These are phyloP conservation scores for Orientallactaga sibirica DNA, from an alignment of 2,797 vertebrate genomes.

Conservation along the genomic window DNA sequence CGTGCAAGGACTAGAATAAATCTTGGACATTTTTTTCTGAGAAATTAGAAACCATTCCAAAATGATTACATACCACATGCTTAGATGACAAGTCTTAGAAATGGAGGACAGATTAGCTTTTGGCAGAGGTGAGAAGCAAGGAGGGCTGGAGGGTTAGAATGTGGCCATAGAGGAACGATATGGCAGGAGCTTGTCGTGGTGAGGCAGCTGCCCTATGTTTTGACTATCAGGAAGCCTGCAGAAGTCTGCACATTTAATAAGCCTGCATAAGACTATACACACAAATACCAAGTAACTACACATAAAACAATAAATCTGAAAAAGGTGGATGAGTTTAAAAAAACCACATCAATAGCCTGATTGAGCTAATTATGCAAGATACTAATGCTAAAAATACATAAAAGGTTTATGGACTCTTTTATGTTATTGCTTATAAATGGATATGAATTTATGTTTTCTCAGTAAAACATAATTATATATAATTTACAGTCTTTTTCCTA, in stretches of 20 bases:
- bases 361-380: neutral
- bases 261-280: neutral
- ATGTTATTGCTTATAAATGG: neutral
- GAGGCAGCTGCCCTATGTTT: neutral
- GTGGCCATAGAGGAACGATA: neutral
- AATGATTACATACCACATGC: neutral
- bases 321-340: neutral
- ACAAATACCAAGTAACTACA: neutral
- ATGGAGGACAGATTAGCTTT: neutral
- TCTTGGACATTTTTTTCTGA: conserved; percentile 7
- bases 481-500: neutral
- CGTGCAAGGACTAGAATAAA: neutral
- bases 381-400: neutral
- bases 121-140: neutral
- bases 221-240: neutral
- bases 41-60: neutral
- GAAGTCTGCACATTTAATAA: neutral
- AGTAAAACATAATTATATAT: neutral
- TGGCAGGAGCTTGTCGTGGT: neutral
- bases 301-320: neutral
- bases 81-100: conserved; percentile 13
- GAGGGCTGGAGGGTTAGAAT: neutral
- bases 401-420: neutral
- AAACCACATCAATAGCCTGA: neutral
- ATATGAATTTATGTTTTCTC: neutral